These are phyloP conservation scores for Okapia johnstoni DNA, from an alignment of 2,113 vertebrate genomes.

Conservation along the genomic window DNA sequence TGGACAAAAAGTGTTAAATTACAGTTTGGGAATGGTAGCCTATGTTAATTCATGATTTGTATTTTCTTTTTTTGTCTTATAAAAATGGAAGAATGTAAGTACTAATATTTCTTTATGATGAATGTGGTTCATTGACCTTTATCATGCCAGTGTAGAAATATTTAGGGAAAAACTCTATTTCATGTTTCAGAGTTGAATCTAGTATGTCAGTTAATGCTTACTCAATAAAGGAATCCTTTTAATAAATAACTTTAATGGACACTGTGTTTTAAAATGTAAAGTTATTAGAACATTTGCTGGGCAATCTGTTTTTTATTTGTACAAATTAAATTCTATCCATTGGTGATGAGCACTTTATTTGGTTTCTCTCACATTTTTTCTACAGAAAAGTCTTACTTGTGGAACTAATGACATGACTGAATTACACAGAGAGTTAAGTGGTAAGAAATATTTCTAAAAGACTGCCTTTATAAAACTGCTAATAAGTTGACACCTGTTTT, in stretches of 20 bases:
- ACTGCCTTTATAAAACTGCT: constrained; percentile 27
- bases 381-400: constrained; percentile 20
- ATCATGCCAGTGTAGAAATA: not conserved
- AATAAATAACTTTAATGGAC: constrained; percentile 19
- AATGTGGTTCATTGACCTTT: not conserved
- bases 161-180: not conserved
- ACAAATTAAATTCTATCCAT: not conserved
- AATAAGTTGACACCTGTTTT: constrained; percentile 46
- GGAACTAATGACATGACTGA: not conserved
- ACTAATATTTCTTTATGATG: constrained; percentile 1
- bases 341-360: constrained; percentile 39
- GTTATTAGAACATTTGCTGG: constrained; percentile 9
- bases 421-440: constrained; percentile 29
- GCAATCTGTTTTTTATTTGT: constrained; percentile 35
- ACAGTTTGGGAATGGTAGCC: not conserved
- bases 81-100: not conserved
- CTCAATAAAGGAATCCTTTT: not conserved
- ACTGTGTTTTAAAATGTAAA: constrained; percentile 25
- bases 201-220: not conserved
- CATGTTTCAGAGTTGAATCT: not conserved
- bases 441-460: constrained; percentile 41
- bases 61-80: not conserved
- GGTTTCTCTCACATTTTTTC: constrained; percentile 21
- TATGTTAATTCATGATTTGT: not conserved
- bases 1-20: not conserved